phyloP scores from a whole-genome alignment of 2,797 vertebrate species.

The Streptopelia turtur region DNA sequence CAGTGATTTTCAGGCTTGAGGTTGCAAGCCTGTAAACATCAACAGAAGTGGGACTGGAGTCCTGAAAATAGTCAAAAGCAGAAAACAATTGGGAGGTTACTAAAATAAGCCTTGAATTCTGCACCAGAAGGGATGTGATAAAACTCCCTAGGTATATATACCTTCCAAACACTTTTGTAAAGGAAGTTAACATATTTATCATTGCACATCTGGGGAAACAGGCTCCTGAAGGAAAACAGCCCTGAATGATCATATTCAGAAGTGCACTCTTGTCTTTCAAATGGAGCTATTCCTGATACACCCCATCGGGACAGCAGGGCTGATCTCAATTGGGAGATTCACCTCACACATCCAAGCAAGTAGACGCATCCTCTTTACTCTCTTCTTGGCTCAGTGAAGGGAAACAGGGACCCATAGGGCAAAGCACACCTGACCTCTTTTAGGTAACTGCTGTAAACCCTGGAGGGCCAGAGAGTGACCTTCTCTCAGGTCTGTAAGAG shows the following conservation, averaged over 20 bases:
- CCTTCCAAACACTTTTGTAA: not conserved
- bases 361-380: accelerated
- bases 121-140: not conserved
- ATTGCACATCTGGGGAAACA: not conserved
- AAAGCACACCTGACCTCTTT: not conserved
- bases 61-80: constrained; percentile 5
- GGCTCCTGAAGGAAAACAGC: not conserved
- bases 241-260: not conserved
- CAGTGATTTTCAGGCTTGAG: not conserved
- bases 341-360: not conserved
- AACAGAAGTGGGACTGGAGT: not conserved
- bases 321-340: not conserved
- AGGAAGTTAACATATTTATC: not conserved
- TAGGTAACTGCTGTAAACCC: not conserved
- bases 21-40: not conserved
- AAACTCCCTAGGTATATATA: not conserved
- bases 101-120: constrained; percentile 14
- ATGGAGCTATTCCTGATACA: not conserved
- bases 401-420: not conserved
- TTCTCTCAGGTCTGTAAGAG: not conserved
- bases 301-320: accelerated
- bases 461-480: not conserved
- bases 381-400: not conserved
- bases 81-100: not conserved
- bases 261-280: not conserved